phyloP scores from a whole-genome alignment of 2,888 invertebrate genomes.

The Drosophila parthenogenetica region DNA sequence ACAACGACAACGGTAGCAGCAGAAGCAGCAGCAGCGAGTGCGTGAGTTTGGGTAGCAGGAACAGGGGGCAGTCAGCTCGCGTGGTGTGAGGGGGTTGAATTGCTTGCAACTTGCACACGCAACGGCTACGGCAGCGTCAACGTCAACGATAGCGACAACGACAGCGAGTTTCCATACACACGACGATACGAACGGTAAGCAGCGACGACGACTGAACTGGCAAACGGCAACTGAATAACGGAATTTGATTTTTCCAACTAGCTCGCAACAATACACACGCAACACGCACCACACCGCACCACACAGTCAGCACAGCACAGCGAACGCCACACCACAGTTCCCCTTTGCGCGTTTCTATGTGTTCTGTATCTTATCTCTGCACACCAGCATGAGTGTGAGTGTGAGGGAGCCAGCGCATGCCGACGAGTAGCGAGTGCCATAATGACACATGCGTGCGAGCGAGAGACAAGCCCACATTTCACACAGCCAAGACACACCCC shows the following conservation, averaged over 20 bases:
- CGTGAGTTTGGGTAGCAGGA: conserved; percentile 21
- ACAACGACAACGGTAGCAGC: conserved; percentile 23
- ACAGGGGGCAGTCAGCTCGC: conserved; percentile 11
- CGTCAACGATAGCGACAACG: conserved; percentile 13
- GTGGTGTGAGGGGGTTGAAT: conserved; percentile 16
- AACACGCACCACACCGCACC: background rate
- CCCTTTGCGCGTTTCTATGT: conserved; percentile 21
- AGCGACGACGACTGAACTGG: conserved; percentile 48
- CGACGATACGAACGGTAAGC: conserved; percentile 47
- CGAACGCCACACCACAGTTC: conserved; percentile 28
- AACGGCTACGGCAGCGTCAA: conserved; percentile 3
- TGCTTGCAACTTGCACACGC: conserved; percentile 49
- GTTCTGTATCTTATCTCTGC: conserved; percentile 58
- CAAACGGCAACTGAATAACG: conserved; percentile 69
- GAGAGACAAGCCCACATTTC: conserved; percentile 35
- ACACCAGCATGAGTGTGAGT: conserved; percentile 44
- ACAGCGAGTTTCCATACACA: conserved; percentile 39
- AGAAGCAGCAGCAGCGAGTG: conserved; percentile 43
- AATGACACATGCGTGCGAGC: conserved; percentile 27
- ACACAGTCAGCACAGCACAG: background rate
- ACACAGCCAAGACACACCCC: conserved; percentile 65
- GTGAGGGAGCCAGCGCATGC: conserved; percentile 36
- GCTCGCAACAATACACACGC: conserved; percentile 28
- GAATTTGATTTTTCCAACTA: conserved; percentile 71
- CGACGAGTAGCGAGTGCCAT: conserved; percentile 60